Conservation (phyloP, 2,113 vertebrate species). For the Leucosticte australis region DNA sequence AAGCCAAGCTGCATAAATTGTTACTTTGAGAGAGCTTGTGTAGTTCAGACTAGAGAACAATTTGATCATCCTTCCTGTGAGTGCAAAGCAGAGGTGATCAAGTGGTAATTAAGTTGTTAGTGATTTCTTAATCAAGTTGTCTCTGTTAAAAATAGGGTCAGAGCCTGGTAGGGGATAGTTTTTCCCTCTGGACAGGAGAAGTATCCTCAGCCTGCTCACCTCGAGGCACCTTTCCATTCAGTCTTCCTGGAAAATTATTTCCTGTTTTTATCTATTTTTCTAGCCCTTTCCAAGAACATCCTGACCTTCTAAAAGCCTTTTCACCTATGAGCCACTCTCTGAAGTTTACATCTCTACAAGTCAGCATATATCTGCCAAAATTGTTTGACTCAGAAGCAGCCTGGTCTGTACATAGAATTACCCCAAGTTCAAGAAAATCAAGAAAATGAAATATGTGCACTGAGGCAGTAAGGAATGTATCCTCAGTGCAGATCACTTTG, state of each 20-base stretch:
- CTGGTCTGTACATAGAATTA: not conserved
- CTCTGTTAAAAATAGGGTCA: not conserved
- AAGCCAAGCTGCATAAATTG: not conserved
- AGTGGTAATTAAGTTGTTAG: not conserved
- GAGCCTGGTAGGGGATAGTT: not conserved
- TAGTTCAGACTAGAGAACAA: not conserved
- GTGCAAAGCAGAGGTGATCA: not conserved
- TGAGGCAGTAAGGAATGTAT: constrained; percentile 33
- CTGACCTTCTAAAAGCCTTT: constrained; percentile 1
- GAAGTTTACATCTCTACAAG: not conserved
- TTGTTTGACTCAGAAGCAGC: not conserved
- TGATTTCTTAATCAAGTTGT: not conserved
- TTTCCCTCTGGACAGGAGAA: not conserved
- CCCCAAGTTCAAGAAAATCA: constrained; percentile 23
- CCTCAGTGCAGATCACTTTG: constrained; percentile 22
- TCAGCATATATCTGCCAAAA: not conserved
- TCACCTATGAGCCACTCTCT: not conserved
- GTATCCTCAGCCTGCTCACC: not conserved
- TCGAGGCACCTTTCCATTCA: not conserved
- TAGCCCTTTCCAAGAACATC: not conserved
- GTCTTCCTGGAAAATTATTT: not conserved
- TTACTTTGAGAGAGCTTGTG: not conserved
- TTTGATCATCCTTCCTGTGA: not conserved
- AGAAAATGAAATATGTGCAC: constrained; percentile 19
- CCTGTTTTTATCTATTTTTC: not conserved